A percentile compares a stretch with the other conserved stretches of the same genome.
Evolutionary conservation across 2,113 vertebrate species (phyloP).

Genomic region (Sigmodon hispidus): DNA sequence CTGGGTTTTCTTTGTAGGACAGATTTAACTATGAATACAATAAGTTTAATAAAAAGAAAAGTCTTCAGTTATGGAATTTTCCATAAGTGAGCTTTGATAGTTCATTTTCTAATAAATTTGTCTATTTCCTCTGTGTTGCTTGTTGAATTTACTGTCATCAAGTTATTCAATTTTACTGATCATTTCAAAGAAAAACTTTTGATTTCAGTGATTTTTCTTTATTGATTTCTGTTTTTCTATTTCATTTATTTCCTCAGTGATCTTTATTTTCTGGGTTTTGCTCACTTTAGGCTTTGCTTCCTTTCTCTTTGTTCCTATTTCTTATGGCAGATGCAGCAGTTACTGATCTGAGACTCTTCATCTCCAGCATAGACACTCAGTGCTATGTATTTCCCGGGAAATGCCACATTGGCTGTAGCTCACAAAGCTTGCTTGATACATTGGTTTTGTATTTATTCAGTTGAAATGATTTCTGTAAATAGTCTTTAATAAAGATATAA

Average conservation of each 20-base stretch:
- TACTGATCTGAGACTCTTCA: neutral
- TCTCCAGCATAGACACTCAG: neutral
- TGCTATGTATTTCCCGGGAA: neutral
- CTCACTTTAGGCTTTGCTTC: neutral
- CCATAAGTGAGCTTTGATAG: neutral
- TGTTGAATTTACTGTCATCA: slow-evolving; percentile 12
- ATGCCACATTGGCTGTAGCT: neutral
- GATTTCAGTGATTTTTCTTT: slow-evolving; percentile 15
- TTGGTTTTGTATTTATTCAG: neutral
- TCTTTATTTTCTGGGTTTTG: slow-evolving; percentile 46
- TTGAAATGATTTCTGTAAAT: slow-evolving; percentile 1
- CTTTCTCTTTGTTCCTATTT: neutral
- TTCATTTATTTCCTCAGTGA: neutral
- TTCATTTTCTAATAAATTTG: slow-evolving; percentile 9
- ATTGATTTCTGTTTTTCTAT: slow-evolving; percentile 19
- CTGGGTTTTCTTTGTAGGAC: neutral
- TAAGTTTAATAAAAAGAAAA: neutral
- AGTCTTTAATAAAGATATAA: neutral
- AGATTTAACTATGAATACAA: neutral
- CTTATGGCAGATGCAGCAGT: neutral
- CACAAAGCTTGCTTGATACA: neutral
- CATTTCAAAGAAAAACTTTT: slow-evolving; percentile 30
- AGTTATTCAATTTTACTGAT: neutral
- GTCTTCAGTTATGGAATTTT: neutral
- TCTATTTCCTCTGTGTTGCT: neutral